Evolutionary conservation across 2,888 invertebrate genomes (phyloP).

Genomic region (Xylota sylvarum): DNA sequence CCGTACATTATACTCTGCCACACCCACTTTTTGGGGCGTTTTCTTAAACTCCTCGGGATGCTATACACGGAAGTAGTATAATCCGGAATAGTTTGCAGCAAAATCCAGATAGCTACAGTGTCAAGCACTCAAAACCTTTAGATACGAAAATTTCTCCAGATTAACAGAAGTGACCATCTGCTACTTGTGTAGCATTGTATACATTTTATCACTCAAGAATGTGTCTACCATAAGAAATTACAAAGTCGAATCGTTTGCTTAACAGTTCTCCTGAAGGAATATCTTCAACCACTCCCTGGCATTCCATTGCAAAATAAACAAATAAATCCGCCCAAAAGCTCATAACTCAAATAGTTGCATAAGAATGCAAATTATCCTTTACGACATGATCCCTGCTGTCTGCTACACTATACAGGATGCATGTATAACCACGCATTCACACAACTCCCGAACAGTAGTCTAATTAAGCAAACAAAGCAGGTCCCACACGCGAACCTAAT

Average conservation of each 20-base stretch:
- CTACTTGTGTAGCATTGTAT: too few species aligned
- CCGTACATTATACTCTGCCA: too few species aligned
- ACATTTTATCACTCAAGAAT: slow-evolving; percentile 40
- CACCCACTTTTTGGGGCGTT: too few species aligned
- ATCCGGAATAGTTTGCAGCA: too few species aligned
- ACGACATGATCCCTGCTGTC: slow-evolving; percentile 47
- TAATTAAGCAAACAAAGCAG: slow-evolving; percentile 76
- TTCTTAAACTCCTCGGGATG: too few species aligned
- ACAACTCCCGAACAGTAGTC: slow-evolving; percentile 48
- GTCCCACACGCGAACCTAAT: slow-evolving; percentile 75
- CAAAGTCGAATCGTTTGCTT: background rate
- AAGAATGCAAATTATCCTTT: slow-evolving; percentile 51
- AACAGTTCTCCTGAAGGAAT: slow-evolving; percentile 21
- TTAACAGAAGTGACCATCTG: too few species aligned
- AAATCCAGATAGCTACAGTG: too few species aligned
- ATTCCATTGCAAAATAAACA: slow-evolving; percentile 15
- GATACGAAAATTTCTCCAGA: too few species aligned
- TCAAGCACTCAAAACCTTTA: too few species aligned
- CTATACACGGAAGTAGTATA: too few species aligned
- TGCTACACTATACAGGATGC: slow-evolving; percentile 2
- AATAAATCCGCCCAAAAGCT: background rate
- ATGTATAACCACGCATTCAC: slow-evolving; percentile 53
- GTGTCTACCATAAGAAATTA: slow-evolving; percentile 16
- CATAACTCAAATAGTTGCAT: slow-evolving; percentile 60
- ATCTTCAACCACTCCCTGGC: slow-evolving; percentile 39